Evolutionary conservation across 2,888 invertebrate species (phyloP), one percentile per base, ranked within the genome.

Genomic region (Nomada lathburiana): DNA sequence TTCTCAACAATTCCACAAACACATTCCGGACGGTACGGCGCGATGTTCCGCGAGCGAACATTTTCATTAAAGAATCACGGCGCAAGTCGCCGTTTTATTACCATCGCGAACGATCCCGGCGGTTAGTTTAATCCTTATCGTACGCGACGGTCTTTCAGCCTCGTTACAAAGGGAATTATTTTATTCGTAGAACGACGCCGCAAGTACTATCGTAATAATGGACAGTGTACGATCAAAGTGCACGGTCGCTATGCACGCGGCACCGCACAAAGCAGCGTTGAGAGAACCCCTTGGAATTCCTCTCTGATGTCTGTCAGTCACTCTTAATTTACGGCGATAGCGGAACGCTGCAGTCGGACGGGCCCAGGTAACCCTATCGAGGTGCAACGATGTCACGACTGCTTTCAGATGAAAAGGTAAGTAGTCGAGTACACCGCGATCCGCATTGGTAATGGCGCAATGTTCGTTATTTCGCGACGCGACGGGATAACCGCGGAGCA

Each of bases 281-380:
- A 78, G 85, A 86, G 86, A 88, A 82, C 79, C 88, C 83, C 75
- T 85, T 81, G 85, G 85, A 88, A 88, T 88, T 88, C 88, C 88
- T 79, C 77, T 76, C 85, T 84, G 88, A 88, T 88, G 88, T 82
- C 87, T 85, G 88, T 87, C 88, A 88, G 82, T 88, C 88, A 85
- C 82, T 88, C 83, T 83, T 85, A 88, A 88, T 88, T 88, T 87
- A 88, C 88, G 88, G 79, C 83, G 85, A 86, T 85, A 82, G 85
- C 82, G 82, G 79, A 82, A 88, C 80, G 79, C 69, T 47, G 76
- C 64, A 60, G 77, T 75, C 81, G 67, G 83, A 80, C 73, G 77
- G 55, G 77, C 20, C 80, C 86, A 85, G 85, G 80, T 88, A 80
- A 82, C 81, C 80, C 86, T 83, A 80, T 85, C 85, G 78, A 87